These are phyloP conservation scores for Papilio xuthus DNA, from an alignment of 1,140 invertebrate genomes.

Conservation along the genomic window DNA sequence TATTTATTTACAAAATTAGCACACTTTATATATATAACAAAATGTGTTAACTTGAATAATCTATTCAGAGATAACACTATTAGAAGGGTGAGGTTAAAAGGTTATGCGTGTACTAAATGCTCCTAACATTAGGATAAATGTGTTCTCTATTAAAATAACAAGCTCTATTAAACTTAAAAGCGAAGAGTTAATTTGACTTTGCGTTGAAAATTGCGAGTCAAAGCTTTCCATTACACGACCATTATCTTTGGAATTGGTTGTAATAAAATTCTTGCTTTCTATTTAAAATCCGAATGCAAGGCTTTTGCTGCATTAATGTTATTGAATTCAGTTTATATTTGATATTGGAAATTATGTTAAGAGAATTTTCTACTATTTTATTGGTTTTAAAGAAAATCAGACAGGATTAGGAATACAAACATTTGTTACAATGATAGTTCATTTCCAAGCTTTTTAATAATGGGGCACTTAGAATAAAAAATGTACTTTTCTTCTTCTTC, in stretches of 20 bases:
- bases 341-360: neutral
- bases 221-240: slow-evolving; percentile 17
- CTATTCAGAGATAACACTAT: neutral
- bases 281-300: neutral
- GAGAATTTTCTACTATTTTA: neutral
- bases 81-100: neutral
- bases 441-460: neutral
- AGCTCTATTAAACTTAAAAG: slow-evolving; percentile 12
- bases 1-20: too few relatives aligned
- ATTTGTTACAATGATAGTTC: neutral
- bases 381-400: neutral
- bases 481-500: too few relatives aligned
- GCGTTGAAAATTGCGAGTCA: slow-evolving; percentile 19
- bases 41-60: neutral
- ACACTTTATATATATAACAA: too few relatives aligned
- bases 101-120: slow-evolving; percentile 1
- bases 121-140: neutral
- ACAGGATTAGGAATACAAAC: neutral
- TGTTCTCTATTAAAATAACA: slow-evolving; percentile 5
- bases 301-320: slow-evolving; percentile 13
- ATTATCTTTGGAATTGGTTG: slow-evolving; percentile 12
- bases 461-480: too few relatives aligned
- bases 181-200: slow-evolving; percentile 21
- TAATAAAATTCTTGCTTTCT: slow-evolving; percentile 18
- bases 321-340: neutral